phyloP scores from a whole-genome alignment of 2,888 invertebrate genomes.

The Osedax frankpressi region DNA sequence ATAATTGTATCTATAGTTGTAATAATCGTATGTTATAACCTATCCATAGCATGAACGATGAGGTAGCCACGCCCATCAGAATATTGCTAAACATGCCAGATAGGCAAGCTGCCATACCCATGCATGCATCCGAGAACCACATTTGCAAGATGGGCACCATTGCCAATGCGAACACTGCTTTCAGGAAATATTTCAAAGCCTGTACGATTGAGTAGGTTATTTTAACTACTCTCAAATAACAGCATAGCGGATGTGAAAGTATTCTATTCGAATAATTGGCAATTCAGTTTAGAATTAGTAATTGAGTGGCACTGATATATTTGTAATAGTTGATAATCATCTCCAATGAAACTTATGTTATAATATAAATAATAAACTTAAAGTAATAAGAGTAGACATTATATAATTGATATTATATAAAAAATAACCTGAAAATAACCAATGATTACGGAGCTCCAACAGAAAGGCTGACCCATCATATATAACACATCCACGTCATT shows the following conservation, averaged over 20 bases:
- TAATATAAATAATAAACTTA: too few species aligned
- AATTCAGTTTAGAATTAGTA: too few species aligned
- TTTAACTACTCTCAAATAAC: too few species aligned
- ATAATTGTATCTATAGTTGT: too few species aligned
- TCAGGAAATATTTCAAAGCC: conserved; percentile 2
- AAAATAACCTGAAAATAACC: conserved; percentile 14
- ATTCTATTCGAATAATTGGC: too few species aligned
- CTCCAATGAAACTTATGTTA: too few species aligned
- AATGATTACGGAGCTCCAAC: conserved; percentile 6
- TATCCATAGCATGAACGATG: conserved; percentile 8
- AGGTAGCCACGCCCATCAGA: conserved; percentile 9
- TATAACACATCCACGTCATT: conserved; percentile 16
- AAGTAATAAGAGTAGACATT: too few species aligned
- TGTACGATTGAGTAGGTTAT: not conserved
- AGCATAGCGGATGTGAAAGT: too few species aligned
- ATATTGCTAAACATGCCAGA: conserved; percentile 10
- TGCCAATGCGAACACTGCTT: conserved; percentile 3
- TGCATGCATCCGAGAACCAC: conserved; percentile 10
- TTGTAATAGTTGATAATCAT: too few species aligned
- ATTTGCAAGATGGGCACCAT: not conserved
- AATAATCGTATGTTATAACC: too few species aligned
- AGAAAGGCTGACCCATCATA: conserved; percentile 16
- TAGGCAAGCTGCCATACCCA: conserved; percentile 6
- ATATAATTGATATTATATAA: too few species aligned
- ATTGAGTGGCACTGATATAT: too few species aligned